Evolutionary conservation across 1,140 invertebrate species (phyloP).

Genomic region (Elymnias hypermnestra): DNA sequence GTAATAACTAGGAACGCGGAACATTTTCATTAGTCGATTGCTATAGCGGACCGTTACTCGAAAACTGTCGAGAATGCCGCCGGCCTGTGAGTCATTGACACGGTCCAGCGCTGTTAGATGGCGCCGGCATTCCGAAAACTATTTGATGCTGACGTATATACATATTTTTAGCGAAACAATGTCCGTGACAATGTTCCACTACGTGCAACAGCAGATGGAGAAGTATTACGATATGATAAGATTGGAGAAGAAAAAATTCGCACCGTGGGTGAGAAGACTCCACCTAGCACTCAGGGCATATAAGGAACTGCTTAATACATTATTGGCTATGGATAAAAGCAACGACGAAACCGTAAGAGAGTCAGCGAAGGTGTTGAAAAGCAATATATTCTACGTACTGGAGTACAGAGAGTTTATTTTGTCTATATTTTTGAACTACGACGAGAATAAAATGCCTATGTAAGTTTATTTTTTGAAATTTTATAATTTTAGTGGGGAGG

Average conservation of each 20-base stretch:
- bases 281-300: slow-evolving; percentile 85
- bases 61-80: too few species aligned
- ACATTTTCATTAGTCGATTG: too few species aligned
- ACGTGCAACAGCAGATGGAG: slow-evolving; percentile 94
- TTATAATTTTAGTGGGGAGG: too few species aligned
- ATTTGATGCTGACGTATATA: background rate
- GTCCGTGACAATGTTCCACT: slow-evolving; percentile 93
- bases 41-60: too few species aligned
- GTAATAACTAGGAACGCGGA: too few species aligned
- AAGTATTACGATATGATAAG: slow-evolving; percentile 92
- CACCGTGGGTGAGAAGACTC: slow-evolving; percentile 88
- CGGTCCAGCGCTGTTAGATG: too few species aligned
- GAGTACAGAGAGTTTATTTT: slow-evolving; percentile 96
- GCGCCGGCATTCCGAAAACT: too few species aligned
- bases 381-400: slow-evolving; percentile 94
- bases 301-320: slow-evolving; percentile 84
- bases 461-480: too few species aligned
- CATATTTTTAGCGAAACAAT: slow-evolving; percentile 86
- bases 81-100: too few species aligned
- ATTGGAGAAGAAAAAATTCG: slow-evolving; percentile 90
- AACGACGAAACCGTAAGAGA: slow-evolving; percentile 81
- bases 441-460: slow-evolving; percentile 92
- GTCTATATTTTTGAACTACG: slow-evolving; percentile 86
- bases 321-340: slow-evolving; percentile 88
- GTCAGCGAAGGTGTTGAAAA: slow-evolving; percentile 90